Evolutionary conservation across 2,888 invertebrate genomes (phyloP).

Genomic region (Ormyrus nitidulus): DNA sequence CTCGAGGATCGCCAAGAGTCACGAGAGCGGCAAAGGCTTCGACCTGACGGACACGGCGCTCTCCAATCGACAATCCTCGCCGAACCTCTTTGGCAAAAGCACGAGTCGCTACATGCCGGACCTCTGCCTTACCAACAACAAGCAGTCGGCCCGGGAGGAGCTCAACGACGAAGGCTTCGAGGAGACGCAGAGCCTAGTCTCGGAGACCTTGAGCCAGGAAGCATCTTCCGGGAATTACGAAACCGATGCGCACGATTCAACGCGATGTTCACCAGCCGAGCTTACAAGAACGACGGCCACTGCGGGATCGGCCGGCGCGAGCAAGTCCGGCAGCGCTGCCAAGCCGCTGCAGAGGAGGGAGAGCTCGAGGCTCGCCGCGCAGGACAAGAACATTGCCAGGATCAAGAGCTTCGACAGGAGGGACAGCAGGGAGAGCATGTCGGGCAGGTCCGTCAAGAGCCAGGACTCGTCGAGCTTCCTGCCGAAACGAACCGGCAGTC

Average conservation of each 20-base stretch:
- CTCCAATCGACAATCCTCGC: conserved; percentile 33
- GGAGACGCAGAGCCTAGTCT: conserved; percentile 91
- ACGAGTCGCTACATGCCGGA: conserved; percentile 71
- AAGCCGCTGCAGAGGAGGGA: conserved; percentile 40
- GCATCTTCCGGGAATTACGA: conserved; percentile 85
- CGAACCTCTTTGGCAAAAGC: conserved; percentile 58
- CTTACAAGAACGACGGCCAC: conserved; percentile 47
- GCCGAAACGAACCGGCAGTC: conserved; percentile 68
- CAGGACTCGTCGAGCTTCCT: conserved; percentile 65
- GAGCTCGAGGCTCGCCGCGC: neutral
- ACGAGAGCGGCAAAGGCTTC: conserved; percentile 10
- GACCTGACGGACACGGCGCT: neutral
- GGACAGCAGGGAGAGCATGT: conserved; percentile 35
- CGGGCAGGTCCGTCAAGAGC: conserved; percentile 6
- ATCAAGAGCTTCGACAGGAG: conserved; percentile 53
- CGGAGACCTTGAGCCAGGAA: conserved; percentile 90
- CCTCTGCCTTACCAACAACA: conserved; percentile 76
- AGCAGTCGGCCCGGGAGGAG: conserved; percentile 80
- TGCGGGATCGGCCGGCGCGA: neutral
- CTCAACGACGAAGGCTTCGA: conserved; percentile 93
- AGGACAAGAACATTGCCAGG: conserved; percentile 39
- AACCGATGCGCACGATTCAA: conserved; percentile 79
- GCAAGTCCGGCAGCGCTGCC: neutral
- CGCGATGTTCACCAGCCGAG: conserved; percentile 72
- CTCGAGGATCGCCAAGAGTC: conserved; percentile 10